Percentiles rank a stretch among this genome's conserved stretches.
Conservation (phyloP, 2,888 invertebrate genomes). For the Tetrapedia diversipes region DNA sequence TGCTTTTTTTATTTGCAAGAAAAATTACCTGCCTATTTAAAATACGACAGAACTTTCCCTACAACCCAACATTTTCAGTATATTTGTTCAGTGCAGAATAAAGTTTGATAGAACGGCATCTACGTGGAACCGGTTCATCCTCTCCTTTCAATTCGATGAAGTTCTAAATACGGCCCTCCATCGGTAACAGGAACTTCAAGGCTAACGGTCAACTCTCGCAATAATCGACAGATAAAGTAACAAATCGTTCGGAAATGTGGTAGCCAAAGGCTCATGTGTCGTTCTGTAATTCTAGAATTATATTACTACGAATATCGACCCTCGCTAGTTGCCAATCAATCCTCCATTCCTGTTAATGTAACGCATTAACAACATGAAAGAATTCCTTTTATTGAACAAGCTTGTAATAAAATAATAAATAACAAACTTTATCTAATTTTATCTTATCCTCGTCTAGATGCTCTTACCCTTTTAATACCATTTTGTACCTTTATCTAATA, state of each 20-base stretch:
- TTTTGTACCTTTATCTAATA: too few species aligned
- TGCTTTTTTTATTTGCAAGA: too few species aligned
- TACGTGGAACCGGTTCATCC: slow-evolving; percentile 57
- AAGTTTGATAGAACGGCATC: slow-evolving; percentile 30
- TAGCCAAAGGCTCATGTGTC: slow-evolving; percentile 13
- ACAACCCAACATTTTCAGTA: slow-evolving; percentile 10
- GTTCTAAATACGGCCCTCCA: slow-evolving; percentile 52
- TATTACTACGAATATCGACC: neutral
- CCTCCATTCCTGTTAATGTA: neutral
- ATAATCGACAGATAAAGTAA: slow-evolving; percentile 40
- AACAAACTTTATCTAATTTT: too few species aligned
- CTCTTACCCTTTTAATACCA: too few species aligned
- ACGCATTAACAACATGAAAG: too few species aligned
- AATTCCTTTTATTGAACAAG: neutral
- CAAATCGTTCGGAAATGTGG: slow-evolving; percentile 29
- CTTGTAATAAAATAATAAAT: neutral
- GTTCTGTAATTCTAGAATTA: slow-evolving; percentile 6
- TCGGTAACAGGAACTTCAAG: slow-evolving; percentile 54
- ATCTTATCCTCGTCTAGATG: too few species aligned
- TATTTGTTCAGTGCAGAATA: neutral
- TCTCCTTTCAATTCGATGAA: slow-evolving; percentile 44
- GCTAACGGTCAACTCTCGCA: slow-evolving; percentile 53
- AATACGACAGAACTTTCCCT: too few species aligned
- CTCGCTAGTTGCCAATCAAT: neutral
- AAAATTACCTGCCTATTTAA: too few species aligned